Evolutionary conservation across 2,888 invertebrate genomes (phyloP), one percentile per base, ranked within the genome.

Genomic region (Leptura quadrifasciata): DNA sequence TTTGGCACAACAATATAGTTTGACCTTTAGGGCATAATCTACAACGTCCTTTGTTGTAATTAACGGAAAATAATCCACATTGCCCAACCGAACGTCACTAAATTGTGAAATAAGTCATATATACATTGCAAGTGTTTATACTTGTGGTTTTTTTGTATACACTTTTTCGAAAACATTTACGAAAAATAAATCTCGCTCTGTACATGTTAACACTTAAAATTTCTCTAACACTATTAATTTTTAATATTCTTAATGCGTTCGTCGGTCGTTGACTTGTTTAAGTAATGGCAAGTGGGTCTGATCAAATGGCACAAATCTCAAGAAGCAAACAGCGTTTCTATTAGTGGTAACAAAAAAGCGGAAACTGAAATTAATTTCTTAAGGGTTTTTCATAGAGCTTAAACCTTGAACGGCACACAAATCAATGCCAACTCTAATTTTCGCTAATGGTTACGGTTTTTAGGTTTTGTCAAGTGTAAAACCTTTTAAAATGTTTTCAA

Each of bases 401-500:
- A 57, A 57, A 21, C 18, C 57, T 18, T 10, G 21, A 39, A 39
- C 6, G 10, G 39, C 17, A 18, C 64, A 64, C 64, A 64, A 64
- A 64, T 64, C 64, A 64, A 39, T 27, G 64, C 39, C 64, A 20
- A 15, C 39, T 64, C 64, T 64, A 64, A 64, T 64, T 64, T 64
- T 52, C 65, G 12, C 39, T 65, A 65, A 65, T 65, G 65, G 52
- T 39, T 35, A 39, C 12, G 65, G 52, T 65, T 65, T 63, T 65
- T 65, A 21, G 65, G 52, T 65, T 69, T 69, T 57, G 57, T 57
- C 35, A 69, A 68, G 54, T 55, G 35, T 57, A 64, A 65, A 57
- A 47, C 58, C 57, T 31, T 39, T 27, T n/a, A 27, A 18, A 65
- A 65, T 65, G 73, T 73, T 65, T 73, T 47, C 65, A 47, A 73